phyloP scores from a whole-genome alignment of 2,797 vertebrate genomes.

The Bovichtus variegatus region DNA sequence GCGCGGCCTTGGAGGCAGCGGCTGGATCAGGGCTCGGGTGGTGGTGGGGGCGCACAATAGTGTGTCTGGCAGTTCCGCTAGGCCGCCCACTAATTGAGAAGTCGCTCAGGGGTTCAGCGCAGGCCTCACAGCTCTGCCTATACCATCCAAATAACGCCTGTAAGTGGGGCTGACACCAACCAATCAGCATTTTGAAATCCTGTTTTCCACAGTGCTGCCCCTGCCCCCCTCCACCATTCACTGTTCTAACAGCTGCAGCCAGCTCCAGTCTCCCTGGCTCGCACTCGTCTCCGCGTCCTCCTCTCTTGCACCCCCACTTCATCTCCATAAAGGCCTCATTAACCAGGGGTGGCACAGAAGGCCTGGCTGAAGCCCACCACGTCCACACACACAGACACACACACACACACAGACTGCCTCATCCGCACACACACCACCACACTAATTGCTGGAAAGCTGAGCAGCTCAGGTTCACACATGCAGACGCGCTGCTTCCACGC shows the following conservation, averaged over 20 bases:
- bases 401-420: slow-evolving; percentile 1
- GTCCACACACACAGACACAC: slow-evolving; percentile 28
- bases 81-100: slow-evolving; percentile 92
- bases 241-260: slow-evolving; percentile 40
- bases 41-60: slow-evolving; percentile 55
- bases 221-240: background rate
- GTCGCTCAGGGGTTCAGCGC: slow-evolving; percentile 86
- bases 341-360: slow-evolving; percentile 77
- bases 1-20: slow-evolving; percentile 33
- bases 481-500: slow-evolving; percentile 22
- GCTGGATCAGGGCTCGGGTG: slow-evolving; percentile 30
- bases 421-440: slow-evolving; percentile 12
- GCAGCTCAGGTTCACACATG: slow-evolving; percentile 4
- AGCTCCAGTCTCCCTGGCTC: slow-evolving; percentile 8
- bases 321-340: slow-evolving; percentile 88
- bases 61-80: slow-evolving; percentile 86
- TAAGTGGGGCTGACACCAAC: slow-evolving; percentile 88
- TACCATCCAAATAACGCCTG: slow-evolving; percentile 87
- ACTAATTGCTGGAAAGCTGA: slow-evolving; percentile 47
- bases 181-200: slow-evolving; percentile 85
- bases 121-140: slow-evolving; percentile 81
- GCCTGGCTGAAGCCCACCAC: slow-evolving; percentile 62
- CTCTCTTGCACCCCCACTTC: slow-evolving; percentile 73
- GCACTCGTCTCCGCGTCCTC: slow-evolving; percentile 10
- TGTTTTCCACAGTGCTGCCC: slow-evolving; percentile 43